phyloP scores from a whole-genome alignment of 2,113 vertebrate species.

The Pelusios castaneus region DNA sequence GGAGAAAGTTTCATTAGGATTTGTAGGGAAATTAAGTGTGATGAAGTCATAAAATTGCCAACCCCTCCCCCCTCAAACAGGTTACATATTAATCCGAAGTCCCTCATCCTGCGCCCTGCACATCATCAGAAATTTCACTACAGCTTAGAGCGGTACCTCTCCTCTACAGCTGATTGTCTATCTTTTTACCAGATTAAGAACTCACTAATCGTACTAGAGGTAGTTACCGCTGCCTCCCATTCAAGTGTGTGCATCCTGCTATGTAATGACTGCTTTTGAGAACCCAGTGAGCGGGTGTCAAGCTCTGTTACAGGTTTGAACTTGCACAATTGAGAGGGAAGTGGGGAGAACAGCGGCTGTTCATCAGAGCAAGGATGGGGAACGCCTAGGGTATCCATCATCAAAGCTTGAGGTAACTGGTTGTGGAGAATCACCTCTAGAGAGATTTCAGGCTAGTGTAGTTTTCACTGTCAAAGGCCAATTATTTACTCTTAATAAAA shows the following conservation, averaged over 20 bases:
- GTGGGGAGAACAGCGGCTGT: background rate
- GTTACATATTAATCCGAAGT: background rate
- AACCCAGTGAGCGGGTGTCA: rapidly evolving
- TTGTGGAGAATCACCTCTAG: rapidly evolving
- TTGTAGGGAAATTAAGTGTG: rapidly evolving
- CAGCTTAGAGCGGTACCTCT: background rate
- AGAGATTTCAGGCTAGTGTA: background rate
- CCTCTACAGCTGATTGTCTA: background rate
- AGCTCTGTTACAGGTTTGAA: background rate
- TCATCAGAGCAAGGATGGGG: background rate
- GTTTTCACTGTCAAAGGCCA: background rate
- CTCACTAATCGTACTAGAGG: constrained; percentile 21
- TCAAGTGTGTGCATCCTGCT: background rate
- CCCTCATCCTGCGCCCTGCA: rapidly evolving
- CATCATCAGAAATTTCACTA: rapidly evolving
- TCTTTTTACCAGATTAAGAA: background rate
- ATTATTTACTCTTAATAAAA: rapidly evolving
- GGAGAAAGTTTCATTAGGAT: background rate
- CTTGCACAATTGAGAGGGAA: rapidly evolving
- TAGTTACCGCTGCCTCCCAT: constrained; percentile 42
- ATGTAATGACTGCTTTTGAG: background rate
- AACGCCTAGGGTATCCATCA: rapidly evolving
- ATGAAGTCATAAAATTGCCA: background rate
- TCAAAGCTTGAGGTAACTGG: background rate
- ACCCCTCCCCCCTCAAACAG: background rate